phyloP scores from a whole-genome alignment of 64 coral and sea anemone genomes.

The Catalaphyllia jardinei region DNA sequence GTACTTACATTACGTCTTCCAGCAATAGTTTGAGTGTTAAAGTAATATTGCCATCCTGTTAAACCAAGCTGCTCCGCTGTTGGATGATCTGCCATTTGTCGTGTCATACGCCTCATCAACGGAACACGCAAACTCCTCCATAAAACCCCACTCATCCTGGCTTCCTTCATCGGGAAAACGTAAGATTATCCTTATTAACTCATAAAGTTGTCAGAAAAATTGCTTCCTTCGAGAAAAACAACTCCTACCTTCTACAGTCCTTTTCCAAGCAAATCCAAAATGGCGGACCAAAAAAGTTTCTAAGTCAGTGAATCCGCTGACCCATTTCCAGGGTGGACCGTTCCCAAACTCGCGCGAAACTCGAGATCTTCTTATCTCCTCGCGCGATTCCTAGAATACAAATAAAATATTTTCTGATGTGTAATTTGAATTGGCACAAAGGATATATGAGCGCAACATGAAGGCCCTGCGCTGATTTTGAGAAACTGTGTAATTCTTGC shows the following conservation, averaged over 20 bases:
- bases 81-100: slow-evolving; percentile 57
- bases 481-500: too few species aligned
- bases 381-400: too few species aligned
- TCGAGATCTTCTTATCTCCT: too few species aligned
- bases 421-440: too few species aligned
- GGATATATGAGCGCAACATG: too few species aligned
- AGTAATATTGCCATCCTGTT: slow-evolving; percentile 65
- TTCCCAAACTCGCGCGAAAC: too few species aligned
- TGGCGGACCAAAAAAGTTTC: neutral
- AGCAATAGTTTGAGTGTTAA: slow-evolving; percentile 64
- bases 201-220: neutral
- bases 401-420: too few species aligned
- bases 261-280: neutral
- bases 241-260: neutral
- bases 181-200: neutral
- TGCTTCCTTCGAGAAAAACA: neutral
- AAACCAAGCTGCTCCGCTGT: slow-evolving; percentile 73
- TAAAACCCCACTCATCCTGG: slow-evolving; percentile 55
- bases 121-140: slow-evolving; percentile 57
- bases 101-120: slow-evolving; percentile 30
- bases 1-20: slow-evolving; percentile 71
- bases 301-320: neutral
- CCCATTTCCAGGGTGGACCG: neutral
- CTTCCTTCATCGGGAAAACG: neutral
- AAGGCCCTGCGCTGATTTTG: too few species aligned